Evolutionary conservation across 2,888 invertebrate species (phyloP).

Genomic region (Cotesia congregata): DNA sequence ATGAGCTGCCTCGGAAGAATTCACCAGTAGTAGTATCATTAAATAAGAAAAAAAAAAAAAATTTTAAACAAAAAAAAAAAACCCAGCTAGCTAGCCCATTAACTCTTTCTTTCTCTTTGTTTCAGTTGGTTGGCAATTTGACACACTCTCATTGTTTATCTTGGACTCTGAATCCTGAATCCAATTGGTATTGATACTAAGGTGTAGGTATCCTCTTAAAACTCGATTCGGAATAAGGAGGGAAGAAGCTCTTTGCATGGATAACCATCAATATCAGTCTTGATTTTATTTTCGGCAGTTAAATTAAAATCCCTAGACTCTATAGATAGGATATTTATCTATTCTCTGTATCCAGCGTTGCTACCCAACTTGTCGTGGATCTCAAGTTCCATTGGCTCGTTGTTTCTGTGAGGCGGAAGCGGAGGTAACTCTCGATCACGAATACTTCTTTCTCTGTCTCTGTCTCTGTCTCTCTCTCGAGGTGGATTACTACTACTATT

Average conservation of each 20-base stretch:
- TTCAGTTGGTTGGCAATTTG: not conserved
- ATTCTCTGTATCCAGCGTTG: conserved; percentile 48
- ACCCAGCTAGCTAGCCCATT: not conserved
- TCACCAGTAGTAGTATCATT: not conserved
- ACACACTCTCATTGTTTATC: not conserved
- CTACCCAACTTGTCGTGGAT: conserved; percentile 46
- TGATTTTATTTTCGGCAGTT: conserved; percentile 44
- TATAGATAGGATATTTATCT: conserved; percentile 34
- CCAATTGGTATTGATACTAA: too few relatives aligned
- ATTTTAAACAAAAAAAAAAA: too few relatives aligned
- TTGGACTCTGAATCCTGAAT: too few relatives aligned
- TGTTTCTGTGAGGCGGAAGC: conserved; percentile 39
- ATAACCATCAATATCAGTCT: conserved; percentile 46
- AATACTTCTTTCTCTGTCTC: conserved; percentile 34
- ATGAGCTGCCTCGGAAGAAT: conserved; percentile 20
- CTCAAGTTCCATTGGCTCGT: conserved; percentile 46
- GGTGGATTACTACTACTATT: too few relatives aligned
- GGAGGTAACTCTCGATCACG: conserved; percentile 35
- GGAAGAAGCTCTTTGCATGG: not conserved
- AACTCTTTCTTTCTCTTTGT: not conserved
- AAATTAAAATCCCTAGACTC: conserved; percentile 5
- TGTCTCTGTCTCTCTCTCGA: too few relatives aligned
- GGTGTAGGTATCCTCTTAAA: not conserved
- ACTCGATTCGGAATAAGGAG: not conserved
- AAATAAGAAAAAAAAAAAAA: too few relatives aligned